phyloP scores from a whole-genome alignment of 2,797 vertebrate species.

The Oreochromis mossambicus region DNA sequence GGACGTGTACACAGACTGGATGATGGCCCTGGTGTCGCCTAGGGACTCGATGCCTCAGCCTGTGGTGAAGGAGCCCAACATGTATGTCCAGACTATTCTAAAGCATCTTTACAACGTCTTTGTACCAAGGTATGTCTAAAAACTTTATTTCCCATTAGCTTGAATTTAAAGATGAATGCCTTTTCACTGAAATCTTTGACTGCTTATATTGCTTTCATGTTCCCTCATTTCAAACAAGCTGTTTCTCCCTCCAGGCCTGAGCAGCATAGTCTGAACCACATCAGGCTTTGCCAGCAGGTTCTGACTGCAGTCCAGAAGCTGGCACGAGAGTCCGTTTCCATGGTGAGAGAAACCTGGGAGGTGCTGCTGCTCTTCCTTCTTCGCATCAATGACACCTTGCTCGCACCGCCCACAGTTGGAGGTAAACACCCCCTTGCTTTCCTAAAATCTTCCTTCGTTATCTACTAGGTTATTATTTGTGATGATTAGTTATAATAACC shows the following conservation, averaged over 20 bases:
- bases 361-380: conserved; percentile 92
- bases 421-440: conserved; percentile 65
- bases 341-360: conserved; percentile 97
- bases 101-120: conserved; percentile 97
- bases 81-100: conserved; percentile 93
- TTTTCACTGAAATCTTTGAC: not conserved
- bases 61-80: conserved; percentile 90
- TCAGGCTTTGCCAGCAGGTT: conserved; percentile 91
- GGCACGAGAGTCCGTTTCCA: conserved; percentile 84
- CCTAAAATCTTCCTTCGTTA: not conserved
- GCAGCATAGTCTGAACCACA: conserved; percentile 83
- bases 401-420: conserved; percentile 90
- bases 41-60: conserved; percentile 92
- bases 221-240: not conserved
- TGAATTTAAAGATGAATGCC: not conserved
- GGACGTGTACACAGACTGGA: conserved; percentile 97
- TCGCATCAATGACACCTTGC: conserved; percentile 91
- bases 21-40: conserved; percentile 91
- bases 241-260: conserved; percentile 78
- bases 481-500: not conserved
- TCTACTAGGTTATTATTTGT: not conserved
- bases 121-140: conserved; percentile 84
- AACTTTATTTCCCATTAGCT: not conserved
- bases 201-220: not conserved
- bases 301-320: conserved; percentile 92